phyloP scores from a whole-genome alignment of 2,888 invertebrate species.

The Pecten maximus region DNA sequence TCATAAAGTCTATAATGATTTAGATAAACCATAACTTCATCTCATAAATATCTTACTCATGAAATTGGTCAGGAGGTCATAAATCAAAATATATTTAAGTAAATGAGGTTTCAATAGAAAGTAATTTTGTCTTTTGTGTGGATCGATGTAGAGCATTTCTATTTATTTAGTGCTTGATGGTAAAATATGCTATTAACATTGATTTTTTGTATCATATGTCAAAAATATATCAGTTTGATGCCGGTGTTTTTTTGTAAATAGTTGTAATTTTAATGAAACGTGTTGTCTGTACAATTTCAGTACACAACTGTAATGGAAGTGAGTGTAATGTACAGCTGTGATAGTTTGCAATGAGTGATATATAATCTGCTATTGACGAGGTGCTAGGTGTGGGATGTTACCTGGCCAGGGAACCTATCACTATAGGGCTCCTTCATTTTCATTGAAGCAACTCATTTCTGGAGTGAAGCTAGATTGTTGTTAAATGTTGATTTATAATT shows the following conservation, averaged over 20 bases:
- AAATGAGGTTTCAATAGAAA: neutral
- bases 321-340: neutral
- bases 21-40: too few species aligned
- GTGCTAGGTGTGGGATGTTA: neutral
- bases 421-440: neutral
- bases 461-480: slow-evolving; percentile 10
- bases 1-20: neutral
- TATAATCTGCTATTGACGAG: neutral
- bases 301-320: slow-evolving; percentile 17
- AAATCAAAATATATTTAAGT: neutral
- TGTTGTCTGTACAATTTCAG: slow-evolving; percentile 24
- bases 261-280: neutral
- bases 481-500: neutral
- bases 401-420: neutral
- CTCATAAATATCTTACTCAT: neutral
- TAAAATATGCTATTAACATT: too few species aligned
- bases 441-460: neutral
- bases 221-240: neutral
- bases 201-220: too few species aligned
- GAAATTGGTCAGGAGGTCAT: neutral
- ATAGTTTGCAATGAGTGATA: neutral
- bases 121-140: too few species aligned
- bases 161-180: too few species aligned
- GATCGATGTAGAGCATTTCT: too few species aligned
- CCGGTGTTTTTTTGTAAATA: neutral